Base-by-base conservation (phyloP, 2,888 invertebrate genomes). In the Mythimna loreyi region DNA sequence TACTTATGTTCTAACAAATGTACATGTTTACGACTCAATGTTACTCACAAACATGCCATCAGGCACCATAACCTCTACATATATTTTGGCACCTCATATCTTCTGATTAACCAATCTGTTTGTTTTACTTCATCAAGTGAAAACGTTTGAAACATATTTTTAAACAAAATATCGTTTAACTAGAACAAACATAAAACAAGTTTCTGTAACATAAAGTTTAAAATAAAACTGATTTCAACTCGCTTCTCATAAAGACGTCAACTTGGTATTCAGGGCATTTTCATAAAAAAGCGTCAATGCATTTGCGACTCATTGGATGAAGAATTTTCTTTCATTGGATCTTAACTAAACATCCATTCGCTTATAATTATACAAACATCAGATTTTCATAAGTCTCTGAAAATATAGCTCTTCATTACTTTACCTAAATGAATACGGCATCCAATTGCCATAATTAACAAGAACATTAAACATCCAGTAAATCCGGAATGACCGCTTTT, bases 11-110 rank as follows among this genome's bases (percentile, higher is more conserved):
- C 6, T 73, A 67, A 63, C 49, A 64, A 67, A 76, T 64, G n/a
- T 53, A 58, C 49, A 67, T 80, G 77, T 79, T 80, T 72, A 72
- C 66, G 53, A 30, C 47, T 11, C 40, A 25, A 40, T 5, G 16
- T 65, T 62, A 40, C 40, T 8, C 33, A 63, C 66, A 69, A 68
- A 66, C 68, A 71, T 67, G 53, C 30, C 36, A 53, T 65, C 61
- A 49, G 49, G 21, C 16, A 56, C 21, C 64, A 45, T 43, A 60
- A 40, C 40, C 23, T 47, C 4, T 45, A n/a, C 55, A 40, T 55
- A n/a, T 59, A 40, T 55, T 62, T 52, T 30, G 21, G 28, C 11
- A 19, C 21, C 49, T 21, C n/a, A 47, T 75, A 47, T 68, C 67
- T 66, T 55, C 25, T 45, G 59, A 28, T 36, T 23, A 55, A 8